phyloP scores from a whole-genome alignment of 2,797 vertebrate species.

The Gouania willdenowi region DNA sequence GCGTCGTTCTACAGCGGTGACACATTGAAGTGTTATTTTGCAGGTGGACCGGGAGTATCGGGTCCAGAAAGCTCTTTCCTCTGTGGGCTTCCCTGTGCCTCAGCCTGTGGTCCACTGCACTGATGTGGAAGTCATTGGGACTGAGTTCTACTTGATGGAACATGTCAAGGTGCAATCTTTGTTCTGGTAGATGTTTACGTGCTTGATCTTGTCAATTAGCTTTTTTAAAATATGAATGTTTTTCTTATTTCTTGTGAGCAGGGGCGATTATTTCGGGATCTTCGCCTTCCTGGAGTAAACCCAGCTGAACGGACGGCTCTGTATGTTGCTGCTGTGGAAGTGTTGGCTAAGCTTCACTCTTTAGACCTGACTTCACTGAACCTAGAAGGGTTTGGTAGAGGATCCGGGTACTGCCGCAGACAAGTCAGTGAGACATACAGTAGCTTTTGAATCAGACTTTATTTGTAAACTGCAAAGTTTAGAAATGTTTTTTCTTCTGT shows the following conservation, averaged over 20 bases:
- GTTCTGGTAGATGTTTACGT: background rate
- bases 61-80: slow-evolving; percentile 85
- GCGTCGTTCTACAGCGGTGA: too few relatives aligned
- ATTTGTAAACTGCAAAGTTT: too few relatives aligned
- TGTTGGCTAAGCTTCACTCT: slow-evolving; percentile 83
- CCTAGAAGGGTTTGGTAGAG: slow-evolving; percentile 81
- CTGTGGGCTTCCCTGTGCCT: slow-evolving; percentile 87
- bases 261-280: slow-evolving; percentile 89
- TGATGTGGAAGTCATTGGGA: slow-evolving; percentile 83
- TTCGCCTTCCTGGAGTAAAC: slow-evolving; percentile 75
- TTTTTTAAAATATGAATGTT: too few relatives aligned
- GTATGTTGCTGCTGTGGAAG: slow-evolving; percentile 83
- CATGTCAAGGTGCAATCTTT: slow-evolving; percentile 77
- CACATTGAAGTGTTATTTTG: too few relatives aligned
- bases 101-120: slow-evolving; percentile 83
- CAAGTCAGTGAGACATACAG: too few relatives aligned
- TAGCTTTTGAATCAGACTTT: too few relatives aligned
- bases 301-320: slow-evolving; percentile 83
- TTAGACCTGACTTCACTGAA: slow-evolving; percentile 70
- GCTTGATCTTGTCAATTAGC: background rate
- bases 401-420: slow-evolving; percentile 85
- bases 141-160: slow-evolving; percentile 93
- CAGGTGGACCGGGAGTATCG: slow-evolving; percentile 89
- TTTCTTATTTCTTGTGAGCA: slow-evolving; percentile 35
- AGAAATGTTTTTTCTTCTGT: background rate